Conservation (phyloP, 2,888 invertebrate genomes). For the Dexiosoma caninum region DNA sequence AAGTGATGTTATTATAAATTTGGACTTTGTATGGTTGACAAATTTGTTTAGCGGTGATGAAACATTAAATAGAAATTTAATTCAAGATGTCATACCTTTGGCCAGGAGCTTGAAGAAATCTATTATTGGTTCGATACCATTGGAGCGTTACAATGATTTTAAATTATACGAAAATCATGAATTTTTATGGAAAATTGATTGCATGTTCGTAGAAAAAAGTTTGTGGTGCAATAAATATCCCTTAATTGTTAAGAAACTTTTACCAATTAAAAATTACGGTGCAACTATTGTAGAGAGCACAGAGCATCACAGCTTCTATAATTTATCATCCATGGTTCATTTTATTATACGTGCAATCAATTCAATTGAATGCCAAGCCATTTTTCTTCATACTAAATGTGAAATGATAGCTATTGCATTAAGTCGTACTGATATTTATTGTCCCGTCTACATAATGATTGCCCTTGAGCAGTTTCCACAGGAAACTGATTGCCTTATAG, state of each 20-base stretch:
- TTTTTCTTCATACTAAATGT: slow-evolving; percentile 71
- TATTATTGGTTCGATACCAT: slow-evolving; percentile 73
- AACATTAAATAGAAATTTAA: slow-evolving; percentile 67
- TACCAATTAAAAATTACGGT: slow-evolving; percentile 61
- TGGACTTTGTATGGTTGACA: slow-evolving; percentile 74
- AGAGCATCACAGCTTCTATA: slow-evolving; percentile 68
- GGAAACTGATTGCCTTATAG: slow-evolving; percentile 62
- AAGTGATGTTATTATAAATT: slow-evolving; percentile 69
- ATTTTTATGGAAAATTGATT: slow-evolving; percentile 66
- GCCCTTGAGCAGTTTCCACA: slow-evolving; percentile 65
- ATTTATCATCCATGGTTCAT: slow-evolving; percentile 71
- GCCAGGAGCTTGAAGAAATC: slow-evolving; percentile 71
- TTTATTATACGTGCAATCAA: slow-evolving; percentile 74
- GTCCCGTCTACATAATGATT: slow-evolving; percentile 74
- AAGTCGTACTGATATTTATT: slow-evolving; percentile 73
- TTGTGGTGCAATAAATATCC: neutral
- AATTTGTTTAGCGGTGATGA: slow-evolving; percentile 69
- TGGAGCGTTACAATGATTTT: slow-evolving; percentile 74
- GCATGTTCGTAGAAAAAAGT: neutral
- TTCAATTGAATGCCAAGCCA: slow-evolving; percentile 74
- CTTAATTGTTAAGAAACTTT: neutral
- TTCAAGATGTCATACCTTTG: slow-evolving; percentile 70
- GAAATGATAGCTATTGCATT: slow-evolving; percentile 71
- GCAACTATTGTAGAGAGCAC: slow-evolving; percentile 67
- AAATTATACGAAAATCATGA: slow-evolving; percentile 72